phyloP scores from a whole-genome alignment of 1,140 invertebrate species.

The Drosophila parvula region DNA sequence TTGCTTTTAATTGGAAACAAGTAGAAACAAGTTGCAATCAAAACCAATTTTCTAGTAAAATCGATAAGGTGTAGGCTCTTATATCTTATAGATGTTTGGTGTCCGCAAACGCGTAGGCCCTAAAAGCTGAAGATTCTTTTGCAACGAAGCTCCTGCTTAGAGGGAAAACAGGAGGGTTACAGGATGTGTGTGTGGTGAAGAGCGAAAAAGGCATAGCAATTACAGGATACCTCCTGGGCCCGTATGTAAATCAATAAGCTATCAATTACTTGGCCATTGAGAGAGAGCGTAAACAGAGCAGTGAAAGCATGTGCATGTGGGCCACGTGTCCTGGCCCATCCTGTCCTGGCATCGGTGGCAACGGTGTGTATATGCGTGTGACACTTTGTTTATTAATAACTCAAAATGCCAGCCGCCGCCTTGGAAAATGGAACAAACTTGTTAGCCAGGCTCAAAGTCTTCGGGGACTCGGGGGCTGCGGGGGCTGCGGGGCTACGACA shows the following conservation, averaged over 20 bases:
- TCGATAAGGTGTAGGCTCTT: no score
- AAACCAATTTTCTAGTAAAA: no score
- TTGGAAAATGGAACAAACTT: conserved; percentile 66
- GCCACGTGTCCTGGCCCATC: conserved; percentile 6
- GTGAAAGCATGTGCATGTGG: conserved; percentile 1
- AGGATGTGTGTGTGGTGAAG: no score
- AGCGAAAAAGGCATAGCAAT: no score
- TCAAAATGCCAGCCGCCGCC: conserved; percentile 56
- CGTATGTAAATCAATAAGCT: conserved; percentile 62
- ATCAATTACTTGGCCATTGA: conserved; percentile 56
- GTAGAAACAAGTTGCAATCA: no score
- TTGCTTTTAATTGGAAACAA: no score
- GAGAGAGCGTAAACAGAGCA: neutral
- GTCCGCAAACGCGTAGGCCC: no score
- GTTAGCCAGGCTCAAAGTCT: conserved; percentile 56
- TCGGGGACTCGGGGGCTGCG: neutral
- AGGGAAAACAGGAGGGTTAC: no score
- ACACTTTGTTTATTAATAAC: conserved; percentile 75
- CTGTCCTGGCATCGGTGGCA: neutral
- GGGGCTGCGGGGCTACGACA: conserved; percentile 37
- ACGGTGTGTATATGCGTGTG: conserved; percentile 21
- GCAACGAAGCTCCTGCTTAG: no score
- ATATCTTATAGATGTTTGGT: no score
- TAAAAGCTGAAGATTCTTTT: no score
- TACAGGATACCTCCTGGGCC: neutral